Conservation (phyloP, 2,797 vertebrate species). For the Leptodactylus fallax region DNA sequence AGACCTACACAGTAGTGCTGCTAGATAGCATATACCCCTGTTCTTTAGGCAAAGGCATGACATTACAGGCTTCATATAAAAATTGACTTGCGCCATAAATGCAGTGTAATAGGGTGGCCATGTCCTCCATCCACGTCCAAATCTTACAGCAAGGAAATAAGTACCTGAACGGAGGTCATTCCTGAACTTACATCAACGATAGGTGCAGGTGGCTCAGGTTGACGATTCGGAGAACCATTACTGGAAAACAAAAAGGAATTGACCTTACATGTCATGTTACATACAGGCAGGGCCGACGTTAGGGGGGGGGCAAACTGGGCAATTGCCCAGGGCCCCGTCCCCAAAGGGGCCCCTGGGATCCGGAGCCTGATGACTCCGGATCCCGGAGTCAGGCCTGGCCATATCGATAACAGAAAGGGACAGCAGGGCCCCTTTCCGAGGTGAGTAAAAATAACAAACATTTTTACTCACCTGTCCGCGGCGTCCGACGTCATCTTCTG, state of each 20-base stretch:
- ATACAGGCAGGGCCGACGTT: too few relatives aligned
- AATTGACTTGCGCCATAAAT: neutral
- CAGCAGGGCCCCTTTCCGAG: too few relatives aligned
- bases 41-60: neutral
- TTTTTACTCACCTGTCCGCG: too few relatives aligned
- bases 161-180: constrained; percentile 63
- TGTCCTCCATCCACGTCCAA: neutral
- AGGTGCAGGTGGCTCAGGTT: constrained; percentile 89
- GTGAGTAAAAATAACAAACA: too few relatives aligned
- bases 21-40: neutral
- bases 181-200: constrained; percentile 86
- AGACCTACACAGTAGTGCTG: neutral
- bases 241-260: constrained; percentile 69
- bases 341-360: too few relatives aligned
- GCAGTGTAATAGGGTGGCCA: neutral
- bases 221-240: constrained; percentile 92
- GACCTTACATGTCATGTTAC: neutral
- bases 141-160: neutral
- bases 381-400: too few relatives aligned
- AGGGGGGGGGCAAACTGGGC: too few relatives aligned
- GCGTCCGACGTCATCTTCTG: too few relatives aligned
- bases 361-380: too few relatives aligned
- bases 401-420: too few relatives aligned
- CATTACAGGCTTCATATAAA: neutral
- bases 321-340: too few relatives aligned